Conservation (phyloP, 2,113 vertebrate genomes). For the Donacobius atricapilla region DNA sequence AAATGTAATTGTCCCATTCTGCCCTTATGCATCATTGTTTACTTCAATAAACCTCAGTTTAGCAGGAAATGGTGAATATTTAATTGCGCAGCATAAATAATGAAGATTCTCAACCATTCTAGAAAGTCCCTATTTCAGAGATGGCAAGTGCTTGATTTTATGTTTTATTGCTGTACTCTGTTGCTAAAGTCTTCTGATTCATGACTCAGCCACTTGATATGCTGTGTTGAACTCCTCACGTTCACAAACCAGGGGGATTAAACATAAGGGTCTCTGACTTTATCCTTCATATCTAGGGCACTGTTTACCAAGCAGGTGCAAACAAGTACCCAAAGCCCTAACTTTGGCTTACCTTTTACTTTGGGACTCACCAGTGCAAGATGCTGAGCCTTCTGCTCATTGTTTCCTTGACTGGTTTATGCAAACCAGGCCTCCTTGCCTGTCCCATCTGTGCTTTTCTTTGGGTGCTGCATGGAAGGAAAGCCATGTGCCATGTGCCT, state of each 20-base stretch:
- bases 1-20: constrained; percentile 49
- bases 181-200: constrained; percentile 22
- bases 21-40: constrained; percentile 37
- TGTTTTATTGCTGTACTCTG: neutral
- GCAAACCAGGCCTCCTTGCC: neutral
- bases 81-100: constrained; percentile 30
- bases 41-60: constrained; percentile 49
- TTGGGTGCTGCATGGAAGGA: neutral
- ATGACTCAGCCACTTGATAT: constrained; percentile 29
- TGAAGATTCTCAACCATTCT: neutral
- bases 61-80: constrained; percentile 49
- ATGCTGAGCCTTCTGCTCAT: neutral
- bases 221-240: neutral
- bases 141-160: neutral
- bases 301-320: neutral
- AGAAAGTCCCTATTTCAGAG: neutral
- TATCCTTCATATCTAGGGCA: neutral
- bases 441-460: neutral
- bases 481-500: fast-evolving
- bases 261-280: neutral
- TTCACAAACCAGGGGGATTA: neutral
- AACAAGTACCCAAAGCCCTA: neutral
- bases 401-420: neutral
- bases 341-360: neutral
- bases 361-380: neutral